A percentile compares a stretch with the other conserved stretches of the same genome.
Conservation (phyloP, 2,113 vertebrate species). For the Marmota monax region DNA sequence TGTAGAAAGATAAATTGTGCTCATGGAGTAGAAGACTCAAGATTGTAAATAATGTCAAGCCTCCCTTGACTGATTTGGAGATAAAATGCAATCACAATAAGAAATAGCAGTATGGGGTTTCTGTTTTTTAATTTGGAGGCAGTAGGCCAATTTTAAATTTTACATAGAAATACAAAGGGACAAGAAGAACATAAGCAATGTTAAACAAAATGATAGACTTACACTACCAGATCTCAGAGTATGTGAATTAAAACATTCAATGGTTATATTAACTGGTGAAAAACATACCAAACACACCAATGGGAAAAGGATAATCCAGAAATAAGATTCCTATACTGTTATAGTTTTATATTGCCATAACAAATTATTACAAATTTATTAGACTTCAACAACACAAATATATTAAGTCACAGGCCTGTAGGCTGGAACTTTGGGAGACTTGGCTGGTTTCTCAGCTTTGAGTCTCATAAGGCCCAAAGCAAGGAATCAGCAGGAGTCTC, state of each 20-base stretch:
- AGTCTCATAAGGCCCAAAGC: background rate
- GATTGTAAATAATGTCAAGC: background rate
- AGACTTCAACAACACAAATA: background rate
- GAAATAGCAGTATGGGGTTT: background rate
- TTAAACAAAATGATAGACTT: background rate
- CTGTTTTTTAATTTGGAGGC: background rate
- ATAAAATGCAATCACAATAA: background rate
- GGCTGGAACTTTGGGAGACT: background rate
- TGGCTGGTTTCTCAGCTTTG: background rate
- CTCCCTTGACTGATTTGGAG: background rate
- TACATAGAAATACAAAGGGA: background rate
- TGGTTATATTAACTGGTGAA: background rate
- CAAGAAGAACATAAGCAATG: background rate
- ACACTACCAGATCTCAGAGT: background rate
- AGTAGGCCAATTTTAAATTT: background rate
- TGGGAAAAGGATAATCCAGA: background rate
- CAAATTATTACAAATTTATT: background rate
- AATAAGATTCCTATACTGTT: background rate
- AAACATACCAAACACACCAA: background rate
- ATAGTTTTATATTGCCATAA: background rate
- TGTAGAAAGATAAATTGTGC: background rate
- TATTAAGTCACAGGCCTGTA: background rate
- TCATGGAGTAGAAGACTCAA: background rate
- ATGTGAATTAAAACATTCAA: background rate
- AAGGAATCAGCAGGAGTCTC: background rate